These are phyloP conservation scores for Desmodus rotundus DNA, from an alignment of 2,113 vertebrate genomes.

Conservation along the genomic window DNA sequence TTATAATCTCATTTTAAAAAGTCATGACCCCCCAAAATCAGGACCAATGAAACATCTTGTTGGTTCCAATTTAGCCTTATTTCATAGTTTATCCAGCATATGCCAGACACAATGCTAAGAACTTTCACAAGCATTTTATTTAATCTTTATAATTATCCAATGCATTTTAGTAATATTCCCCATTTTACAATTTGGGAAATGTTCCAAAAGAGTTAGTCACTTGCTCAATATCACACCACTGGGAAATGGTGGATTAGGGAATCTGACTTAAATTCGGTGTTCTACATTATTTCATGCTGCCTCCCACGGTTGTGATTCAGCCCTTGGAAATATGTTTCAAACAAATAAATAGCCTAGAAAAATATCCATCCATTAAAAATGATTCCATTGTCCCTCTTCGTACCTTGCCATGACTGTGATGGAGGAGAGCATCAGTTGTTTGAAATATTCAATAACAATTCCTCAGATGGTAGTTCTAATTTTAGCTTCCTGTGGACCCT, in stretches of 20 bases:
- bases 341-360: slow-evolving; percentile 15
- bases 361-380: slow-evolving; percentile 31
- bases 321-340: not conserved
- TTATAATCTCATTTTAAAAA: not conserved
- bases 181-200: not conserved
- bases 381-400: not conserved
- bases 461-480: slow-evolving; percentile 52
- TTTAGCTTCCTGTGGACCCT: slow-evolving; percentile 54
- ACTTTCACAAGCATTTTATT: not conserved
- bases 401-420: slow-evolving; percentile 10
- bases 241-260: not conserved
- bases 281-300: not conserved
- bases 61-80: not conserved
- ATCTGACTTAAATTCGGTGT: not conserved
- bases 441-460: slow-evolving; percentile 59
- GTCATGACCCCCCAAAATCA: not conserved
- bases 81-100: no score
- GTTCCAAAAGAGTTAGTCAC: not conserved
- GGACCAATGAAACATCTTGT: not conserved
- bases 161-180: not conserved
- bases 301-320: not conserved
- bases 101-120: not conserved
- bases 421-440: slow-evolving; percentile 31
- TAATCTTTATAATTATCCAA: not conserved
- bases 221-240: not conserved